phyloP scores from a whole-genome alignment of 2,113 vertebrate genomes.

The Stigmatopora argus region DNA sequence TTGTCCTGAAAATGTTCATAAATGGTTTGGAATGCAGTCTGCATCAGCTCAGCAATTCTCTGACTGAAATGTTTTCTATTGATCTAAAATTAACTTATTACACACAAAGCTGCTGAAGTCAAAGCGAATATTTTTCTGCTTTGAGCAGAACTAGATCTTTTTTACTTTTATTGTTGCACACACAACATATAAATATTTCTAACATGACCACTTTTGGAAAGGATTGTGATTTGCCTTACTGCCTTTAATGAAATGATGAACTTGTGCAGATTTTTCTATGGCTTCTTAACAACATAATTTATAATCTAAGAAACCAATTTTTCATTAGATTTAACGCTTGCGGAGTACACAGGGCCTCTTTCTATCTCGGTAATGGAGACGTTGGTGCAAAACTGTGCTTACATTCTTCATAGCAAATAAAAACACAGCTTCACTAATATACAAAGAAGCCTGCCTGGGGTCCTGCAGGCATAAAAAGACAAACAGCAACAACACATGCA shows the following conservation, averaged over 20 bases:
- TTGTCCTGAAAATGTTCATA: conserved; percentile 63
- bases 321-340: conserved; percentile 12
- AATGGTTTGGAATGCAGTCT: conserved; percentile 65
- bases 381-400: conserved; percentile 21
- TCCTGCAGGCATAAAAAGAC: conserved; percentile 17
- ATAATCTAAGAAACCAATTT: not conserved
- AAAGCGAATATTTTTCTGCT: not conserved
- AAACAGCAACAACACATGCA: conserved; percentile 1
- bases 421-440: conserved; percentile 50
- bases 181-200: too few species aligned
- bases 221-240: not conserved
- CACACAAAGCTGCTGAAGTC: conserved; percentile 20
- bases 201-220: not conserved
- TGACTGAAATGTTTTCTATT: conserved; percentile 50
- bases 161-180: too few species aligned
- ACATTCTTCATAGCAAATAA: conserved; percentile 35
- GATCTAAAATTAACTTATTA: conserved; percentile 53
- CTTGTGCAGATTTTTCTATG: not conserved
- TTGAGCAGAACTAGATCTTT: too few species aligned
- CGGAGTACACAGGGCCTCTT: conserved; percentile 24
- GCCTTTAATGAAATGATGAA: not conserved
- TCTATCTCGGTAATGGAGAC: conserved; percentile 46
- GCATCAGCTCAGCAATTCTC: conserved; percentile 39
- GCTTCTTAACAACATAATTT: not conserved
- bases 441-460: conserved; percentile 17